Evolutionary conservation across 2,888 invertebrate species (phyloP).

Genomic region (Luperina testacea): DNA sequence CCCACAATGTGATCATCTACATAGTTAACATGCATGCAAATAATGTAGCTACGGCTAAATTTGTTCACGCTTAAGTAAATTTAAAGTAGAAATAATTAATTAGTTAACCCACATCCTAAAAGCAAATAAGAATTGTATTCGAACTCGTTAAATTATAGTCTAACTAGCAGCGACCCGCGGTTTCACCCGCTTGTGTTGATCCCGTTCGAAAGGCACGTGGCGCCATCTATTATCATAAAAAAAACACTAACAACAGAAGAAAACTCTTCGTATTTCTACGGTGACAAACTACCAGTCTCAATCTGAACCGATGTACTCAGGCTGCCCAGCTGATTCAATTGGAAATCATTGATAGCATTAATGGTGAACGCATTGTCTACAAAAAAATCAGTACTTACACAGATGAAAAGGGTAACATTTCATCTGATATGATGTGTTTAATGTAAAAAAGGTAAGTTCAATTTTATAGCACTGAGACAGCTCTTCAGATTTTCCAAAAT

Average conservation of each 20-base stretch:
- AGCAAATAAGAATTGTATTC: conserved; percentile 38
- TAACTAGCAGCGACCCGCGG: too few relatives aligned
- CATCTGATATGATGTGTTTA: too few relatives aligned
- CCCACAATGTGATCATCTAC: conserved; percentile 41
- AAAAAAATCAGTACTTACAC: background rate
- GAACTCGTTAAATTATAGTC: background rate
- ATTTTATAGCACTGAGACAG: background rate
- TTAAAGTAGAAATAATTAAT: conserved; percentile 58
- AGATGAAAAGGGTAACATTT: background rate
- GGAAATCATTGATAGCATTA: background rate
- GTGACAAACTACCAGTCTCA: too few relatives aligned
- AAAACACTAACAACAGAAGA: too few relatives aligned
- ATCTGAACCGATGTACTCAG: background rate
- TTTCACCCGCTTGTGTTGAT: too few relatives aligned
- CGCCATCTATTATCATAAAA: too few relatives aligned
- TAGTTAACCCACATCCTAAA: conserved; percentile 47
- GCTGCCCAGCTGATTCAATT: background rate
- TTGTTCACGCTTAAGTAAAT: conserved; percentile 52
- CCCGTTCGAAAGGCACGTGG: too few relatives aligned
- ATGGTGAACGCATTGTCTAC: background rate
- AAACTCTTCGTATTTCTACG: too few relatives aligned
- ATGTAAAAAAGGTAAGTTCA: background rate
- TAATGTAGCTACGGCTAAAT: conserved; percentile 52
- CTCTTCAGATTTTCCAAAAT: background rate
- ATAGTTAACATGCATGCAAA: conserved; percentile 42